Conservation (phyloP, 2,888 invertebrate species). For the Drosophila robusta region DNA sequence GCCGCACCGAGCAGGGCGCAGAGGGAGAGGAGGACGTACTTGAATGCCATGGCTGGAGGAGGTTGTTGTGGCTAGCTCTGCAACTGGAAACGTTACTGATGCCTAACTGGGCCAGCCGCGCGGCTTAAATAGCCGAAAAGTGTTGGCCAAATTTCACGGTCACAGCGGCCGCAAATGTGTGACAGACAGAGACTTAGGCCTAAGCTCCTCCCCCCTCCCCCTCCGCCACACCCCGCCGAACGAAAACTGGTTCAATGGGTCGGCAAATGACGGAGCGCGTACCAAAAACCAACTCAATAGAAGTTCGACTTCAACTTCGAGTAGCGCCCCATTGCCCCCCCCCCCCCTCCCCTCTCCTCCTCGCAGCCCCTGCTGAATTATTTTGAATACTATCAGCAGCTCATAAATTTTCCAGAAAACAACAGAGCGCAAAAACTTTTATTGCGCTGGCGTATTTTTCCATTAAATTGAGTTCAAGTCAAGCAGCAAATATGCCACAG, state of each 20-base stretch:
- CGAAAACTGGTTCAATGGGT: slow-evolving; percentile 71
- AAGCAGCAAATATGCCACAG: slow-evolving; percentile 81
- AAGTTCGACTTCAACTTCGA: slow-evolving; percentile 11
- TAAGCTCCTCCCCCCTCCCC: slow-evolving; percentile 47
- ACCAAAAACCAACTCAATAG: background rate
- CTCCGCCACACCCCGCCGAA: no score
- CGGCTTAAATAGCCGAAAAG: slow-evolving; percentile 62
- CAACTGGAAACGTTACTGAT: slow-evolving; percentile 62
- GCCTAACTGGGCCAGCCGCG: slow-evolving; percentile 32
- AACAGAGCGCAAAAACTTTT: slow-evolving; percentile 62
- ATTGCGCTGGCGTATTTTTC: slow-evolving; percentile 80
- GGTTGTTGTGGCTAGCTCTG: slow-evolving; percentile 38
- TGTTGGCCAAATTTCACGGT: slow-evolving; percentile 69
- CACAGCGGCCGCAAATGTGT: slow-evolving; percentile 42
- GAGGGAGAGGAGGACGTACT: slow-evolving; percentile 86
- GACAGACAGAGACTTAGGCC: slow-evolving; percentile 70
- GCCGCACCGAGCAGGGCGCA: slow-evolving; percentile 88
- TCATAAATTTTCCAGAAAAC: slow-evolving; percentile 68
- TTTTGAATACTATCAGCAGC: slow-evolving; percentile 76
- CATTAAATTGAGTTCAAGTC: slow-evolving; percentile 84
- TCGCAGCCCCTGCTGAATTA: slow-evolving; percentile 51
- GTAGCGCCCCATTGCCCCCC: background rate
- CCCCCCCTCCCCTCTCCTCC: background rate
- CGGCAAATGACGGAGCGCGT: slow-evolving; percentile 23
- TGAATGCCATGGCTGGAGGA: slow-evolving; percentile 78